phyloP scores from a whole-genome alignment of 2,888 invertebrate genomes.

The Frankliniella fusca region DNA sequence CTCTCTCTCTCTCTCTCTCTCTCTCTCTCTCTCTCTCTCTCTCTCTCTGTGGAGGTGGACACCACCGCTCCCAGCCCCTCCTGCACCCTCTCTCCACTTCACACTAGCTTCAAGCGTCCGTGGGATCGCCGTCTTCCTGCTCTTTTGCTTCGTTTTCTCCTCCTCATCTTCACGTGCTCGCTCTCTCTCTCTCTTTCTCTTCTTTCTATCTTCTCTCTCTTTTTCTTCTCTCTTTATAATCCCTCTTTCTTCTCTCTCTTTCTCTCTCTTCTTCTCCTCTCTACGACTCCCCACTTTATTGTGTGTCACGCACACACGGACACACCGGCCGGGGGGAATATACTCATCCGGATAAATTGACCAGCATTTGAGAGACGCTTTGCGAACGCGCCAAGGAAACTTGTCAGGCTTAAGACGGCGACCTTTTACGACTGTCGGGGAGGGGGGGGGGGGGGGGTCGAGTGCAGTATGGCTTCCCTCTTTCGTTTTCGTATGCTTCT shows the following conservation, averaged over 20 bases:
- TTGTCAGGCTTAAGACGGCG: slow-evolving; percentile 18
- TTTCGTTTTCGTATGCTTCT: too few species aligned
- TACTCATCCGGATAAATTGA: slow-evolving; percentile 17
- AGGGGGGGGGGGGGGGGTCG: background rate
- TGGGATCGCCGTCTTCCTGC: too few species aligned
- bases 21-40: too few species aligned
- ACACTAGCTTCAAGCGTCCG: background rate
- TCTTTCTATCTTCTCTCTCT: too few species aligned
- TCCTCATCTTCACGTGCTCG: too few species aligned
- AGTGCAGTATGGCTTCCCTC: background rate
- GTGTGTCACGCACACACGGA: background rate
- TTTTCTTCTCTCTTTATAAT: too few species aligned
- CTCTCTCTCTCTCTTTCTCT: too few species aligned
- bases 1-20: background rate
- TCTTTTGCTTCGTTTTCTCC: too few species aligned
- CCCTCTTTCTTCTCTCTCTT: too few species aligned
- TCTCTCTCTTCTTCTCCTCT: too few species aligned
- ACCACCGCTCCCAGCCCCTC: background rate
- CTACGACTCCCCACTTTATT: too few species aligned
- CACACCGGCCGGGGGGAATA: background rate
- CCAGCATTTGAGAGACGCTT: background rate
- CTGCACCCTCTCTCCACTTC: background rate
- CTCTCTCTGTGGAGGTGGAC: too few species aligned
- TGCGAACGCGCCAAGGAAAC: background rate
- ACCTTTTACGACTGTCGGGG: slow-evolving; percentile 6